Evolutionary conservation across 2,888 invertebrate genomes (phyloP), one percentile per base, ranked within the genome.

Genomic region (Drosophila ezoana): DNA sequence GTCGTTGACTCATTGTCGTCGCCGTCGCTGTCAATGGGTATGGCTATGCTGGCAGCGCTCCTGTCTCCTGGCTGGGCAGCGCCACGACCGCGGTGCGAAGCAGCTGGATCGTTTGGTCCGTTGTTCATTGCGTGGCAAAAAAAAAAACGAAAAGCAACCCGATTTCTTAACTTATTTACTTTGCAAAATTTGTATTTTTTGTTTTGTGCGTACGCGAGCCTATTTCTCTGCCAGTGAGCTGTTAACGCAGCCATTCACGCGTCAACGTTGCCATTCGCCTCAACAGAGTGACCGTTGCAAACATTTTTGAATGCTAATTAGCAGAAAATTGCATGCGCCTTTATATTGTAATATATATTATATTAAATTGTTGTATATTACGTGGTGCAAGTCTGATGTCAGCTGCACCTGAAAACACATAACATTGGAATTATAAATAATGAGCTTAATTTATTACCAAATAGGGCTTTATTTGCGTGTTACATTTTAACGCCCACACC

Each of bases 1-100:
- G 85, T 78, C 3, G 89, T 84, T 72, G 89, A 89, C 51, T 86
- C 86, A 82, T 86, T 86, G 53, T 87, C 80, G 14, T 90, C 80
- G 16, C 67, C 66, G 49, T 79, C 76, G 38, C 76, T 79, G 4
- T 79, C 76, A 43, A 76, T 76, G 40, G 32, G 40, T 38, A 76
- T 76, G 49, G 75, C 37, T 8, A 75, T 59, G 23, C 58, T 54
- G 16, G 44, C 6, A 6, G 47, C 35, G 35, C 54, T 18, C 37
- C 37, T 53, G 6, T 53, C 57, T 23, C 23, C 23, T 0, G 59
- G 41, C 11, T 59, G 70, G 16, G 28, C 53, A 20, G 41, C 18
- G 6, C 54, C 63, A 45, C 54, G 64, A 11, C 65, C 66, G 45
- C 80, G 80, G 20, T 69, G 78, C 37, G 62, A 33, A 10, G 54